Evolutionary conservation across 2,113 vertebrate genomes (phyloP), one percentile per base, ranked within the genome.

Genomic region (Pungitius pungitius): DNA sequence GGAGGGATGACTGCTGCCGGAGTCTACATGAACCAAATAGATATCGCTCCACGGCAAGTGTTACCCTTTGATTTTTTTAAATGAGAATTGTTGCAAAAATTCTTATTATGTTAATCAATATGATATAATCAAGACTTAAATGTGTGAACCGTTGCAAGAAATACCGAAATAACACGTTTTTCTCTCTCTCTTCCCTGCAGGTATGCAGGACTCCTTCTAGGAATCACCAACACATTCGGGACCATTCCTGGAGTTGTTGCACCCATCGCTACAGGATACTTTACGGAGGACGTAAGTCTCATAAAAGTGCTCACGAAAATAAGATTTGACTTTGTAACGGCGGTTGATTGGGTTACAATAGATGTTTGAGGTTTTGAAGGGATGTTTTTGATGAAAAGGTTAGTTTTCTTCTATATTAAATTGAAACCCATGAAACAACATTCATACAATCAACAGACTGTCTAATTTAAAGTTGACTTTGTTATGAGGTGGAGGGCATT

Each of bases 1-100:
- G 92, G 89, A n/a, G 94, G 89, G 10, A 22, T 17, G 75, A 89
- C 83, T 2, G 63, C 89, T 6, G 55, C 92, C 1, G 95, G 95
- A 57, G 92, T 94, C 82, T 93, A 71, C 78, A 91, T 94, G 18
- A 95, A 95, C 90, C 95, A 95, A 67, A 92, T 95, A 1, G 94
- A 95, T 86, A 95, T 95, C 20, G 94, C 94, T 2, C 94, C 94
- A 6, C 88, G 90, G 94, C 95, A 78, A 26, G 77, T 87, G 30
- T 43, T 10, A 3, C 10, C 8, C 20, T 9, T 45, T 6, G 17
- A 18, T 45, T 45, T 47, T 18, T 45, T 20, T 20, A 17, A 17
- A 6, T 45, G 1, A 43, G 0, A 43, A 18, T 49, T 9, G 43
- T 47, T 47, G 6, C 18, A 6, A 2, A n/a, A 20, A 45, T 45